Evolutionary conservation across 2,888 invertebrate genomes (phyloP).

Genomic region (Ryuthela nishihirai): DNA sequence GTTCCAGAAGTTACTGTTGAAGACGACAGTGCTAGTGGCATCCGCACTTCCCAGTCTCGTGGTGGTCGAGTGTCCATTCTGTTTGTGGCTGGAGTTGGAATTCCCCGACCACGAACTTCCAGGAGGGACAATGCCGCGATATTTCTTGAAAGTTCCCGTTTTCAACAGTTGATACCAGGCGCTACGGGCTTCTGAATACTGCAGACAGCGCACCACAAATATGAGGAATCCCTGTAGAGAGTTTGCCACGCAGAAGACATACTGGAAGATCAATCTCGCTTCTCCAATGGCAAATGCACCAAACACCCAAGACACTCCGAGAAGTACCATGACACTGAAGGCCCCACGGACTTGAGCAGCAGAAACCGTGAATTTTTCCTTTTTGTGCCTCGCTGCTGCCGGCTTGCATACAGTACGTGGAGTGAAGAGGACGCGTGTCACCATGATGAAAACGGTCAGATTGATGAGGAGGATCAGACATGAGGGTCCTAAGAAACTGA

Average conservation of each 20-base stretch:
- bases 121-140: slow-evolving; percentile 32
- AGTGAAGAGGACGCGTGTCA: slow-evolving; percentile 48
- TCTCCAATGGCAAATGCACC: slow-evolving; percentile 47
- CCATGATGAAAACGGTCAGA: slow-evolving; percentile 51
- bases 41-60: slow-evolving; percentile 28
- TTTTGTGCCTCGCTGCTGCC: slow-evolving; percentile 17
- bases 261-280: slow-evolving; percentile 45
- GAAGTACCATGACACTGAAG: slow-evolving; percentile 46
- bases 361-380: slow-evolving; percentile 27
- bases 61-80: slow-evolving; percentile 31
- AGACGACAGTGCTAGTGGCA: slow-evolving; percentile 9
- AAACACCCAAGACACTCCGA: slow-evolving; percentile 50
- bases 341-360: slow-evolving; percentile 44
- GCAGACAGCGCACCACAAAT: slow-evolving; percentile 46
- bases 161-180: slow-evolving; percentile 43
- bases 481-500: slow-evolving; percentile 52
- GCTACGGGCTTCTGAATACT: slow-evolving; percentile 44
- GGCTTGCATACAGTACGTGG: slow-evolving; percentile 43
- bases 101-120: slow-evolving; percentile 34
- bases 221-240: slow-evolving; percentile 50
- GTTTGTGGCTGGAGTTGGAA: slow-evolving; percentile 33
- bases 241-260: slow-evolving; percentile 48
- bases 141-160: slow-evolving; percentile 41
- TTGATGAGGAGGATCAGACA: slow-evolving; percentile 52
- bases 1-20: slow-evolving; percentile 29